phyloP scores from a whole-genome alignment of 2,113 vertebrate genomes.

The Octodon degus region DNA sequence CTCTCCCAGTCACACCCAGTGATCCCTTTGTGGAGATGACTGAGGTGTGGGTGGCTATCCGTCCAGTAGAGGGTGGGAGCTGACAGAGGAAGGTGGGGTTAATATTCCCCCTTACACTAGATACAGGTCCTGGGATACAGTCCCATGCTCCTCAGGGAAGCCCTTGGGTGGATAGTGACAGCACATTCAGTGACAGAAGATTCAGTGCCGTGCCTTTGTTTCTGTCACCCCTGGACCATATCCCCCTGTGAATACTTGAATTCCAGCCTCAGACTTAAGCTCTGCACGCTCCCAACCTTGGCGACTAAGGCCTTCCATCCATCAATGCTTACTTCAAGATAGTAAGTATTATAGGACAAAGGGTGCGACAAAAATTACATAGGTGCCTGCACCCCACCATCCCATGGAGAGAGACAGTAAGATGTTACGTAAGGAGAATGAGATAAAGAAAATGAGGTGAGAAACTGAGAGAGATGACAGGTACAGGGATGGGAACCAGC shows the following conservation, averaged over 20 bases:
- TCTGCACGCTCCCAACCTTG: fast-evolving
- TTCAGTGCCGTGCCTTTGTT: fast-evolving
- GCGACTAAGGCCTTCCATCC: fast-evolving
- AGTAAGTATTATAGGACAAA: neutral
- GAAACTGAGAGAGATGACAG: neutral
- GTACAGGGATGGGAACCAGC: fast-evolving
- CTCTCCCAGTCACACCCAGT: neutral
- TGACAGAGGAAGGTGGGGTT: neutral
- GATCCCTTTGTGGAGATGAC: fast-evolving
- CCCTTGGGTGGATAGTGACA: neutral
- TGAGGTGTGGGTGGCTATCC: neutral
- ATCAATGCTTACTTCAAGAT: fast-evolving
- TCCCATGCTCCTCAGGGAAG: fast-evolving
- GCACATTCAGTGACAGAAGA: too few species aligned
- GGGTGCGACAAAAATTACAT: neutral
- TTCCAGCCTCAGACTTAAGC: neutral
- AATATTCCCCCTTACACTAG: neutral
- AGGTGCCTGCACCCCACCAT: fast-evolving
- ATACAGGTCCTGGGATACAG: neutral
- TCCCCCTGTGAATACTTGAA: neutral
- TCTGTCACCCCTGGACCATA: fast-evolving
- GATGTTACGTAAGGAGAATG: fast-evolving
- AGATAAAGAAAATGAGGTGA: neutral
- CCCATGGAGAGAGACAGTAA: neutral
- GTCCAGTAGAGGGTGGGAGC: neutral